phyloP scores from a whole-genome alignment of 2,888 invertebrate genomes.

The Phrixothrix hirtus region DNA sequence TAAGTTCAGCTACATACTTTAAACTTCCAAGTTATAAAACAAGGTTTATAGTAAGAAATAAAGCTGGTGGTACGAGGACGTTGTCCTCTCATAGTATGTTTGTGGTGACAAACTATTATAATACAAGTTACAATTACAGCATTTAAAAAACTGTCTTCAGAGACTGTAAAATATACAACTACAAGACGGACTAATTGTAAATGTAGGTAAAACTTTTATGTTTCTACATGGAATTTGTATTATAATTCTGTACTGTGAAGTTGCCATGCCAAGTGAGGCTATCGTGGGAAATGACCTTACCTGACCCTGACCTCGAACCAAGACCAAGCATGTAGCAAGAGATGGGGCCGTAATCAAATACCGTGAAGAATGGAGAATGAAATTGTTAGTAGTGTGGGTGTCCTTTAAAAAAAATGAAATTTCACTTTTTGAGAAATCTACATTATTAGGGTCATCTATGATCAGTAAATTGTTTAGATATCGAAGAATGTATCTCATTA shows the following conservation, averaged over 20 bases:
- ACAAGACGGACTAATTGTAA: conserved; percentile 24
- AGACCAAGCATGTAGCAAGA: conserved; percentile 39
- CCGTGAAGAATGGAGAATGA: conserved; percentile 41
- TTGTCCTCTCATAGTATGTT: conserved; percentile 13
- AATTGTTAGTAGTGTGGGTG: conserved; percentile 30
- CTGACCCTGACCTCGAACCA: conserved; percentile 57
- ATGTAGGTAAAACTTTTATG: conserved; percentile 34
- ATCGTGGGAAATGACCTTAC: conserved; percentile 59
- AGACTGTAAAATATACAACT: conserved; percentile 7
- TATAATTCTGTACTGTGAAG: conserved; percentile 53
- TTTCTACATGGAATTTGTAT: conserved; percentile 44
- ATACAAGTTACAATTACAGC: conserved; percentile 3
- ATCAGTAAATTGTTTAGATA: conserved; percentile 6
- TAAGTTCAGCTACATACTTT: background rate
- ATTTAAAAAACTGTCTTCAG: conserved; percentile 5
- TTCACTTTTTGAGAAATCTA: conserved; percentile 10
- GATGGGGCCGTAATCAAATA: conserved; percentile 44
- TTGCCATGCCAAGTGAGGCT: conserved; percentile 55
- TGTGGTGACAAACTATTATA: conserved; percentile 8
- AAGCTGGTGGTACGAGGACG: conserved; percentile 8
- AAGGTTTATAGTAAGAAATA: conserved; percentile 7
- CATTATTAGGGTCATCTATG: conserved; percentile 6
- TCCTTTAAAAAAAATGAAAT: conserved; percentile 10
- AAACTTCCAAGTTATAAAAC: background rate
- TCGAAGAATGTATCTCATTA: conserved; percentile 6